A percentile compares a stretch with the other conserved stretches of the same genome.
Evolutionary conservation across 2,888 invertebrate genomes (phyloP).

Genomic region (Hybos culiciformis): DNA sequence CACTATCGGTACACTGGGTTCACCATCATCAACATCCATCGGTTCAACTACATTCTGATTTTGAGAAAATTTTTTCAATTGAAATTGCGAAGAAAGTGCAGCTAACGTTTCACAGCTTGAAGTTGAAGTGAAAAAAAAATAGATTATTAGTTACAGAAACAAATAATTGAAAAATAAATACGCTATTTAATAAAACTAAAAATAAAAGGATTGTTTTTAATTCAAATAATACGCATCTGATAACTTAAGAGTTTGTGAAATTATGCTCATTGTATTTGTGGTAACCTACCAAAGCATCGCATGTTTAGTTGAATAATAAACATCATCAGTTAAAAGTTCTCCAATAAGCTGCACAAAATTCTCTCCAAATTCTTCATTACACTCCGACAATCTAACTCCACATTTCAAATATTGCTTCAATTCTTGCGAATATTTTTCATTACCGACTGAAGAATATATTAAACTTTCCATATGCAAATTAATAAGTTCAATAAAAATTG

Average conservation of each 20-base stretch:
- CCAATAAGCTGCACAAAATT: constrained; percentile 52
- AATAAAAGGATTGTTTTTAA: too few species aligned
- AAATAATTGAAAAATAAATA: too few species aligned
- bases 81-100: constrained; percentile 50
- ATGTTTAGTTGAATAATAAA: constrained; percentile 14
- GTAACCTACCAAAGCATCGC: too few species aligned
- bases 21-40: constrained; percentile 9
- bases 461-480: constrained; percentile 33
- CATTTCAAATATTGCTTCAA: constrained; percentile 40
- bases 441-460: constrained; percentile 29
- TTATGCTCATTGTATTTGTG: too few species aligned
- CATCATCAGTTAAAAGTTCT: constrained; percentile 30
- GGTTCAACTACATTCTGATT: constrained; percentile 12
- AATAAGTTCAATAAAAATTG: constrained; percentile 27
- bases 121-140: too few species aligned
- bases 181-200: too few species aligned
- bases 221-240: too few species aligned
- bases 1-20: neutral
- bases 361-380: constrained; percentile 46
- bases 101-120: constrained; percentile 61
- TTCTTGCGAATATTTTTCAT: constrained; percentile 26
- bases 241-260: too few species aligned
- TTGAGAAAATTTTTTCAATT: constrained; percentile 26
- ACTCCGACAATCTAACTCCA: constrained; percentile 55
- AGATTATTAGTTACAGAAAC: too few species aligned